A percentile compares a stretch with the other conserved stretches of the same genome.
phyloP scores from a whole-genome alignment of 2,797 vertebrate species.

The Bradypodion ventrale region DNA sequence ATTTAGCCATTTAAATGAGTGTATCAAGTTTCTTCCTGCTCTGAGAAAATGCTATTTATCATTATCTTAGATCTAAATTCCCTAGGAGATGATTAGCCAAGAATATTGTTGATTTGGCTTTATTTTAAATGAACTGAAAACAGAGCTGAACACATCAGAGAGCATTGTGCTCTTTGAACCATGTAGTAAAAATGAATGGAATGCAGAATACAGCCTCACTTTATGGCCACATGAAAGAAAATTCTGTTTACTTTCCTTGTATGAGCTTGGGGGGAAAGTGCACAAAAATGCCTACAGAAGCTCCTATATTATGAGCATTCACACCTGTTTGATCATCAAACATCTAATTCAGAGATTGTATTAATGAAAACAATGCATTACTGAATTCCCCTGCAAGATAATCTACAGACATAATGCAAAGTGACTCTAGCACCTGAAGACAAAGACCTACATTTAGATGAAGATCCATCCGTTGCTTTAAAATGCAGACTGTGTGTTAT shows the following conservation, averaged over 20 bases:
- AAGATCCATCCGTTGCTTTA: neutral
- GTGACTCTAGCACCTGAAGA: neutral
- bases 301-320: neutral
- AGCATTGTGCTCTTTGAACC: constrained; percentile 52
- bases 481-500: no score
- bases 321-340: neutral
- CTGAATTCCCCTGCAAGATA: neutral
- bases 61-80: neutral
- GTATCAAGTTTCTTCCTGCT: no score
- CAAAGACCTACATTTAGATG: neutral
- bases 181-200: constrained; percentile 52
- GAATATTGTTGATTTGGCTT: neutral
- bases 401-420: neutral
- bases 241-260: constrained; percentile 51
- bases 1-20: no score
- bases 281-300: neutral
- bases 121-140: constrained; percentile 43
- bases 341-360: neutral
- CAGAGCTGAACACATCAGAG: constrained; percentile 51
- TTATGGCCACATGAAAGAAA: constrained; percentile 61
- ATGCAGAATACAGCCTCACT: constrained; percentile 43
- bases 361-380: neutral
- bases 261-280: neutral
- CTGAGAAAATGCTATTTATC: neutral
- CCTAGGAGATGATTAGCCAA: neutral